Percentiles rank a stretch among this genome's conserved stretches.
Evolutionary conservation across 2,797 vertebrate genomes (phyloP).

Genomic region (Channallabes apus): DNA sequence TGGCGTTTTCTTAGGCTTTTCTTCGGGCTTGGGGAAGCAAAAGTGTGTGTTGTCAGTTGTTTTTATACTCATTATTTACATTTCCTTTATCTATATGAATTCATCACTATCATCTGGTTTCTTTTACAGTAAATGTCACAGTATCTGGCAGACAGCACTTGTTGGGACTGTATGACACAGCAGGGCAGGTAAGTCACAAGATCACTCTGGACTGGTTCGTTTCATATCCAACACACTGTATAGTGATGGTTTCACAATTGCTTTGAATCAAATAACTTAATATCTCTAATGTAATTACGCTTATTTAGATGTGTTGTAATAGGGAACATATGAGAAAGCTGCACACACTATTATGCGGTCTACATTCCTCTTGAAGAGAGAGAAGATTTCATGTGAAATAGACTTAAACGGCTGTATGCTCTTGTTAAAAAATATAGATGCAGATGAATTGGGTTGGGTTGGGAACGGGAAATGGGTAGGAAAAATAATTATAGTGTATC

Average conservation of each 20-base stretch:
- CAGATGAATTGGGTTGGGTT: too few relatives aligned
- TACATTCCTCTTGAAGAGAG: constrained; percentile 23
- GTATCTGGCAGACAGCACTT: constrained; percentile 85
- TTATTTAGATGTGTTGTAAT: constrained; percentile 12
- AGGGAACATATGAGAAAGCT: background rate
- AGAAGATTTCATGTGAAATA: constrained; percentile 2
- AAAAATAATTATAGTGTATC: too few relatives aligned
- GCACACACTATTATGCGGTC: background rate
- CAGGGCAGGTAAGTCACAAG: constrained; percentile 79
- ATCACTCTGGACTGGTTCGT: background rate
- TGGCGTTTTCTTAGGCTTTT: background rate
- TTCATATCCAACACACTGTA: background rate
- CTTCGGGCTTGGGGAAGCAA: background rate
- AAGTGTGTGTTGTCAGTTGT: background rate
- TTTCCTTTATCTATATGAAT: background rate
- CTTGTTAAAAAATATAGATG: background rate
- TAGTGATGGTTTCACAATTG: constrained; percentile 6
- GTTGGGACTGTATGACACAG: constrained; percentile 85
- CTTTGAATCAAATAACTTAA: constrained; percentile 15
- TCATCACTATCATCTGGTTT: constrained; percentile 22
- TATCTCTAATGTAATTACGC: constrained; percentile 14
- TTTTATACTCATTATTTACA: background rate
- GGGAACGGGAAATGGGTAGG: too few relatives aligned
- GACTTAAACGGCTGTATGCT: background rate
- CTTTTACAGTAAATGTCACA: constrained; percentile 80